Evolutionary conservation across 2,113 vertebrate genomes (phyloP).

Genomic region (Mastomys natalensis): DNA sequence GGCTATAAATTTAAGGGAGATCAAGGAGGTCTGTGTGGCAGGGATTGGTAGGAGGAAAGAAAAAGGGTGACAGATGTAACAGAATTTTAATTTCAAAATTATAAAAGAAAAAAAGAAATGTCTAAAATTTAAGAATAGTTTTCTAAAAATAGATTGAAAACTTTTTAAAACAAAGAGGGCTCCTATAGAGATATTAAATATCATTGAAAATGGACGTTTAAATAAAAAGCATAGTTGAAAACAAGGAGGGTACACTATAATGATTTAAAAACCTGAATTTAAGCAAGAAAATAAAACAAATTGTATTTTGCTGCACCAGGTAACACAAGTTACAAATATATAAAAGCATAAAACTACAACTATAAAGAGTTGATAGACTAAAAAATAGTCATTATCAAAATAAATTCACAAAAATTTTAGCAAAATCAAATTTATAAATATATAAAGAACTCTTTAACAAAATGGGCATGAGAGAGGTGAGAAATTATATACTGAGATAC

Average conservation of each 20-base stretch:
- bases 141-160: background rate
- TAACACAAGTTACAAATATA: background rate
- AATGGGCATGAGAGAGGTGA: background rate
- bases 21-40: background rate
- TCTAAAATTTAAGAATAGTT: background rate
- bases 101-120: background rate
- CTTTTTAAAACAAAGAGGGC: background rate
- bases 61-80: background rate
- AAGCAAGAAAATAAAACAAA: background rate
- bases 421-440: background rate
- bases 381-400: conserved; percentile 15
- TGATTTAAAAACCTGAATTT: background rate
- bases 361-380: background rate
- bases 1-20: background rate
- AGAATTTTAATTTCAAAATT: background rate
- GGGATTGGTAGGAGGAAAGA: background rate
- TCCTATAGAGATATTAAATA: background rate
- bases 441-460: background rate
- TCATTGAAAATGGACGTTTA: background rate
- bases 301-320: background rate
- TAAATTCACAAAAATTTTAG: conserved; percentile 12
- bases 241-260: background rate
- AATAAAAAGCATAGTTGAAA: background rate
- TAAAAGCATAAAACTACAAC: background rate
- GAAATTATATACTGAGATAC: background rate